Conservation (phyloP, 2,113 vertebrate species). For the Phoenicopterus ruber region DNA sequence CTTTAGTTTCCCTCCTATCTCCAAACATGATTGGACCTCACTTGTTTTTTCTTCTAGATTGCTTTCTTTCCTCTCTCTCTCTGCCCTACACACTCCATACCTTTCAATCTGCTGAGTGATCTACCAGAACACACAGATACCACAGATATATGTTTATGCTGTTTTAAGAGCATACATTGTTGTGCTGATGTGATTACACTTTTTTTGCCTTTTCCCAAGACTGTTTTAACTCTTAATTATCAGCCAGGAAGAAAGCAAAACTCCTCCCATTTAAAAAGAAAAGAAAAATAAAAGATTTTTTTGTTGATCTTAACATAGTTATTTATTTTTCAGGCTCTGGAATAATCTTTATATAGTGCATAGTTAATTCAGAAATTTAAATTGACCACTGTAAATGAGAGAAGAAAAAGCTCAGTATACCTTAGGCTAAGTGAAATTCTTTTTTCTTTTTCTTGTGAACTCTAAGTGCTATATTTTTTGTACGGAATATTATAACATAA, state of each 20-base stretch:
- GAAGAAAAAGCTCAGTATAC: background rate
- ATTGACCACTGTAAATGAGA: background rate
- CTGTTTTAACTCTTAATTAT: background rate
- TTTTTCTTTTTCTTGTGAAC: background rate
- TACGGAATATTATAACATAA: background rate
- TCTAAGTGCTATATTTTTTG: background rate
- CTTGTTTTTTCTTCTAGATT: background rate
- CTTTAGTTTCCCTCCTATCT: background rate
- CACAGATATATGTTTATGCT: background rate
- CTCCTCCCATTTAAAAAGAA: background rate
- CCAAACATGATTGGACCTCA: background rate
- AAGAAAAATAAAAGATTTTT: background rate
- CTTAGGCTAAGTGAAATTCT: background rate
- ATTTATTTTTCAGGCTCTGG: background rate
- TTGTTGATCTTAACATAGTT: background rate
- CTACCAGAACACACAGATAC: background rate
- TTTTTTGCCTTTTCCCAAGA: background rate
- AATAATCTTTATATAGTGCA: background rate
- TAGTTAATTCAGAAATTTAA: background rate
- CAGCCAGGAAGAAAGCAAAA: background rate
- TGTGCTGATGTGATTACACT: background rate
- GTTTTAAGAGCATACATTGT: background rate
- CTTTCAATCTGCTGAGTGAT: background rate
- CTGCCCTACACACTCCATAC: background rate
- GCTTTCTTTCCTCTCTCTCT: background rate